phyloP scores from a whole-genome alignment of 1,140 invertebrate species.

The Eriocheir sinensis region DNA sequence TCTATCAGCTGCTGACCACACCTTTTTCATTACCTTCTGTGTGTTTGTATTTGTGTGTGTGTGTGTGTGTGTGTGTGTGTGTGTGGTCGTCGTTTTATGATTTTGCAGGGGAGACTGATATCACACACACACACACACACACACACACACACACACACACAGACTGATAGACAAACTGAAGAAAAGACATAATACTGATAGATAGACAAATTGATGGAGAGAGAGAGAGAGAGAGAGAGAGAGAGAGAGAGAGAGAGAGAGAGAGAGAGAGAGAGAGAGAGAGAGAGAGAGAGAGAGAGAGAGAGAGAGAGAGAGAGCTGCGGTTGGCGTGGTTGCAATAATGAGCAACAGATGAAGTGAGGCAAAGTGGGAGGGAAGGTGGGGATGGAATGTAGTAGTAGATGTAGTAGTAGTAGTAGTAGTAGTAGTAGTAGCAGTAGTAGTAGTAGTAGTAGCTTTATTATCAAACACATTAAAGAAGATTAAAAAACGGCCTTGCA shows the following conservation, averaged over 20 bases:
- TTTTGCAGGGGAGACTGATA: background rate
- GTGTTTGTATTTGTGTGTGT: background rate
- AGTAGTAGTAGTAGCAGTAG: too few species aligned
- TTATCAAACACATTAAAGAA: too few species aligned
- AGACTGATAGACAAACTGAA: background rate
- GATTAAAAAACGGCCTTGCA: background rate
- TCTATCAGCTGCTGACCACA: too few species aligned
- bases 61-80: conserved; percentile 30
- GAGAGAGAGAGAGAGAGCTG: background rate
- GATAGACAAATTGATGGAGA: background rate
- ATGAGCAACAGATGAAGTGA: background rate
- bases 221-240: conserved; percentile 9
- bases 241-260: conserved; percentile 24
- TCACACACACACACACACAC: too few species aligned
- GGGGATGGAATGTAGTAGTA: background rate
- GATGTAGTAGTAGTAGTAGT: too few species aligned
- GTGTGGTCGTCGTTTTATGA: background rate
- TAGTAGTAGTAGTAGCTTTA: too few species aligned
- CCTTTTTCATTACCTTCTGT: too few species aligned
- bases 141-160: too few species aligned
- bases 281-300: too few species aligned
- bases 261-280: background rate
- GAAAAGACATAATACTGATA: background rate
- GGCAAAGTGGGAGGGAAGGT: too few species aligned
- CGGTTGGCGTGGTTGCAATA: too few species aligned